Evolutionary conservation across 2,888 invertebrate species (phyloP).

Genomic region (Drosophila cognata): DNA sequence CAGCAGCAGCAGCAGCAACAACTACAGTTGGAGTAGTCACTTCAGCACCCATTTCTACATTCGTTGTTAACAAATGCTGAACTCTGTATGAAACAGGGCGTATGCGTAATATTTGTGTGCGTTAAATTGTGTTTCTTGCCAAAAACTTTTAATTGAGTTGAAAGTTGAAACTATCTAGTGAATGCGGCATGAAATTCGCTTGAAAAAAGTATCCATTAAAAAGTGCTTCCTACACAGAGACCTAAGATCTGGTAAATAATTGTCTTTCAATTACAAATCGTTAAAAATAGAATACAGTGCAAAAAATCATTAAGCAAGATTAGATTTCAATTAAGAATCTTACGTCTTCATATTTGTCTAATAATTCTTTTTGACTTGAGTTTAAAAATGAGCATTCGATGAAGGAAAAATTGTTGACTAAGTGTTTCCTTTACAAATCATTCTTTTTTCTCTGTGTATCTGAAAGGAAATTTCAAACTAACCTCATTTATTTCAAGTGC

Average conservation of each 20-base stretch:
- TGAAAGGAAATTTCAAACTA: neutral
- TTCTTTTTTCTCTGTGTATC: neutral
- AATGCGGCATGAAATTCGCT: neutral
- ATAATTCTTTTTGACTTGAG: no score
- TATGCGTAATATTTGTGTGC: slow-evolving; percentile 53
- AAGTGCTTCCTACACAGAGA: neutral
- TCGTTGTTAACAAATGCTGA: slow-evolving; percentile 46
- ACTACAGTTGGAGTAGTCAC: slow-evolving; percentile 6
- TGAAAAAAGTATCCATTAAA: neutral
- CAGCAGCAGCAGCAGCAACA: neutral
- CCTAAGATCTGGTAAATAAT: neutral
- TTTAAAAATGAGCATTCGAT: no score
- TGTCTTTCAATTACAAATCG: neutral
- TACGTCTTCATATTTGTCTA: neutral
- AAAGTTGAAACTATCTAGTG: neutral
- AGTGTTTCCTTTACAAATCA: neutral
- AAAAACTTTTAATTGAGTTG: slow-evolving; percentile 9
- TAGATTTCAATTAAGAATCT: neutral
- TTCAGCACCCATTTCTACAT: slow-evolving; percentile 26
- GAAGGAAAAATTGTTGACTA: no score
- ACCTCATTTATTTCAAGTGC: neutral
- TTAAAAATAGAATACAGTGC: neutral
- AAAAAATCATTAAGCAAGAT: neutral
- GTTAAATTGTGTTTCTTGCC: neutral
- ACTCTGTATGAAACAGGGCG: slow-evolving; percentile 55